Conservation (phyloP, 2,888 invertebrate genomes). For the Yponomeuta cagnagella region DNA sequence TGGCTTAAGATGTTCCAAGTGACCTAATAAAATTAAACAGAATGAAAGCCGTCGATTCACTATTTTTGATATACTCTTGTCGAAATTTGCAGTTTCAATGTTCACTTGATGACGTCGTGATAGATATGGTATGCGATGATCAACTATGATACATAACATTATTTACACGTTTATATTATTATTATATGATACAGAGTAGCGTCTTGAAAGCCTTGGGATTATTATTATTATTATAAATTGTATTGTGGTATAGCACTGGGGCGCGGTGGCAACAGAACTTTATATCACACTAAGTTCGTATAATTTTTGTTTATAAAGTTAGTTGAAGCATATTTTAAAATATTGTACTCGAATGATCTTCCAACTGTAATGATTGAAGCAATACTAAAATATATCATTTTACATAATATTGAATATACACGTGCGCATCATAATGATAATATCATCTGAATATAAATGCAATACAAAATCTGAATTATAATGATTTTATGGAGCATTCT, state of each 20-base stretch:
- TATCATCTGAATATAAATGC: no score
- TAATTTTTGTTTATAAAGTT: neutral
- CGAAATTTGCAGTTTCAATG: conserved; percentile 70
- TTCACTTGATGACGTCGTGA: conserved; percentile 51
- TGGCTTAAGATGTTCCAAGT: conserved; percentile 59
- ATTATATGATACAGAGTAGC: conserved; percentile 64
- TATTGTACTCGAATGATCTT: conserved; percentile 37
- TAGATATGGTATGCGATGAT: conserved; percentile 53
- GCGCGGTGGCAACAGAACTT: conserved; percentile 46
- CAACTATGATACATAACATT: conserved; percentile 64
- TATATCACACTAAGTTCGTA: neutral
- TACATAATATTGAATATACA: conserved; percentile 25
- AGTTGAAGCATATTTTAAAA: neutral
- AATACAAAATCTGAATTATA: no score
- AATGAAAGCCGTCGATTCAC: conserved; percentile 66
- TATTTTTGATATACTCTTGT: conserved; percentile 76
- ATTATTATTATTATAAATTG: conserved; percentile 39
- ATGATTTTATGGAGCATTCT: neutral
- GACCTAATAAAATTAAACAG: conserved; percentile 65
- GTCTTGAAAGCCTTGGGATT: conserved; percentile 59
- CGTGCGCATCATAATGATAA: no score
- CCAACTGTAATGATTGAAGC: conserved; percentile 46
- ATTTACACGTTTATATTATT: conserved; percentile 69
- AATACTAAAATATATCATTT: conserved; percentile 58
- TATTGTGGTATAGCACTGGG: conserved; percentile 33